Base-by-base conservation (phyloP, 2,888 invertebrate genomes). In the Dynastes hyllus region DNA sequence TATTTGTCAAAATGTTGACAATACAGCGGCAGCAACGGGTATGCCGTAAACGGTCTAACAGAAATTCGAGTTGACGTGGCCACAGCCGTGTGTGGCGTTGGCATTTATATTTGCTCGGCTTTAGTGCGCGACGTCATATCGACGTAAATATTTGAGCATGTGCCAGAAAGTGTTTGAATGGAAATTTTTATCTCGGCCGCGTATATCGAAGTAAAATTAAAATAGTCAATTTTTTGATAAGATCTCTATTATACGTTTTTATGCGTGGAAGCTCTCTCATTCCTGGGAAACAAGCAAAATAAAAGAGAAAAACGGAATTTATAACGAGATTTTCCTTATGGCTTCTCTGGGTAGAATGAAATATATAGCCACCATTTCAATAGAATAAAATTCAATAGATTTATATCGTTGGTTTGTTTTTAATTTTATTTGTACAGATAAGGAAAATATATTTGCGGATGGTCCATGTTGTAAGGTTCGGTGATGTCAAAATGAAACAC, bases 181-280 rank as follows among this genome's bases (percentile, higher is more conserved):
- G 61, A 61, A 29, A 29, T 16, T 61, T 22, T 61, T 29, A 22
- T 22, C 29, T 61, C 61, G 29, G 13, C 53, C 45, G 53, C n/a
- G 53, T 55, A 55, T 16, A 55, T 55, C 16, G 53, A 16, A n/a
- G 2, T 55, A n/a, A 61, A 61, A 27, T 61, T 61, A 22, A 61
- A 61, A 61, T 29, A 61, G 11, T 61, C 11, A 61, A 61, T 61
- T 61, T 61, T 61, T 61, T 61, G 61, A 61, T 61, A 61, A 61
- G 11, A 29, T 61, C 61, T 29, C 16, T 61, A 61, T 61, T 61
- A 27, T 55, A 16, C n/a, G 6, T 61, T 61, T 29, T 61, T 61
- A 61, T 11, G 45, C 45, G 55, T 13, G 55, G 13, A 22, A 55
- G 45, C 55, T 8, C 55, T 55, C 13, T n/a, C 22, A 13, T 11